These are phyloP conservation scores for Orbicella faveolata DNA, from an alignment of 64 coral and sea anemone species.

Conservation along the genomic window DNA sequence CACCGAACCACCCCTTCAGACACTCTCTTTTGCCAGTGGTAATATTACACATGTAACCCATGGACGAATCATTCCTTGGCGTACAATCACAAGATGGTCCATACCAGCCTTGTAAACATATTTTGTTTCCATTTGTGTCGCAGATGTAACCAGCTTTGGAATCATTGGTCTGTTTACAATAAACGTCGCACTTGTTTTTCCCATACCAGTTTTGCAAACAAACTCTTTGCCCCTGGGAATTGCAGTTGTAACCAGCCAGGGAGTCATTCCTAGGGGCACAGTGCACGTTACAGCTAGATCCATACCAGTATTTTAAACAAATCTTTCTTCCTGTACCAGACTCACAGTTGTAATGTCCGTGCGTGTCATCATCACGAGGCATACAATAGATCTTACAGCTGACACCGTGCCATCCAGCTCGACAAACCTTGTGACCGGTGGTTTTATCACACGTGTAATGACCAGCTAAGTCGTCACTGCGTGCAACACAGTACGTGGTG, in stretches of 20 bases:
- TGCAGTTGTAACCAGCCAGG: constrained; percentile 59
- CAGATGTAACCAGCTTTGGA: constrained; percentile 69
- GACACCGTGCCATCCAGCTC: constrained; percentile 55
- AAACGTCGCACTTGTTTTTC: constrained; percentile 55
- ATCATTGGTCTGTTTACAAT: constrained; percentile 61
- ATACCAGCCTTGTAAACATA: constrained; percentile 63
- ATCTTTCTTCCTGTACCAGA: constrained; percentile 53
- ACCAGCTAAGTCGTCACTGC: constrained; percentile 42
- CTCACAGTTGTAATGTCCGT: constrained; percentile 79
- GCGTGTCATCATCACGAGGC: constrained; percentile 55
- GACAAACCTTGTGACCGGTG: constrained; percentile 68
- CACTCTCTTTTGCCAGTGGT: constrained; percentile 58
- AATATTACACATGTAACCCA: constrained; percentile 57
- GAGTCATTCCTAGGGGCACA: constrained; percentile 67
- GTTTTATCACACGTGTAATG: constrained; percentile 73
- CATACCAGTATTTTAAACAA: constrained; percentile 66
- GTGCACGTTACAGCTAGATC: constrained; percentile 50
- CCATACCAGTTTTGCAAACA: constrained; percentile 82
- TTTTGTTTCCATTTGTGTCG: constrained; percentile 48
- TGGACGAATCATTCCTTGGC: constrained; percentile 56
- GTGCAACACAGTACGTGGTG: constrained; percentile 69
- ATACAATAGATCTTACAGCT: constrained; percentile 65
- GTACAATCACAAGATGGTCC: constrained; percentile 77
- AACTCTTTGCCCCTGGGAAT: constrained; percentile 37
- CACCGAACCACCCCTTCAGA: constrained; percentile 59